Base-by-base conservation (phyloP, 2,113 vertebrate genomes). In the Marmota flaviventris region DNA sequence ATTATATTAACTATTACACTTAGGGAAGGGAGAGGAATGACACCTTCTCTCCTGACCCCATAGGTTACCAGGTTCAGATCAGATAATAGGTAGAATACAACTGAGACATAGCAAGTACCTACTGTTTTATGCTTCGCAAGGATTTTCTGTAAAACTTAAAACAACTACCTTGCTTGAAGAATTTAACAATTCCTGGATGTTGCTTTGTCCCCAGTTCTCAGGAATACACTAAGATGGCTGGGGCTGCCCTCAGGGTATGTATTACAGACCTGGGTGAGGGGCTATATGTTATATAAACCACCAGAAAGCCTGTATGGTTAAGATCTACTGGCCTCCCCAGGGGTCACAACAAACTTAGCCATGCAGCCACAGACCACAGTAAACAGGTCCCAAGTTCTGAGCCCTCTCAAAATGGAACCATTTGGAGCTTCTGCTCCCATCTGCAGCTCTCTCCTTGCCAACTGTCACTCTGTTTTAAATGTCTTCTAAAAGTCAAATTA, bases 401-500 rank as follows among this genome's bases (percentile, higher is more conserved):
- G 34, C 5, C 5, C 16, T 45, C 9, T 13, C 48, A 72, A 53
- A 75, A 27, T 22, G 3, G 37, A 82, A 1, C 65, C 61, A 34
- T 32, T 72, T 77, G 39, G 22, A 89, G 76, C 58, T 22, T 10
- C 13, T 17, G 16, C 8, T 88, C 37, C 92, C 88, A 65, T 63
- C 25, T 79, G 58, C 29, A 61, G 83, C 32, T 17, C 2, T 42
- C 32, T 78, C 89, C 86, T 67, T 63, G 92, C 72, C 78, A 77
- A 70, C 10, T 20, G 8, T 51, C 67, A 61, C 85, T 85, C 63
- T 79, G 65, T 32, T 95, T 88, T 69, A 96, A 95, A 85, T 85
- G 76, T 73, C 90, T 79, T 92, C 95, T 88, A 94, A 92, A 75
- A 89, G 93, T 77, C 87, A 89, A 72, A 72, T 89, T 53, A 7